Evolutionary conservation across 2,888 invertebrate genomes (phyloP), one percentile per base, ranked within the genome.

Genomic region (Melinaea marsaeus): DNA sequence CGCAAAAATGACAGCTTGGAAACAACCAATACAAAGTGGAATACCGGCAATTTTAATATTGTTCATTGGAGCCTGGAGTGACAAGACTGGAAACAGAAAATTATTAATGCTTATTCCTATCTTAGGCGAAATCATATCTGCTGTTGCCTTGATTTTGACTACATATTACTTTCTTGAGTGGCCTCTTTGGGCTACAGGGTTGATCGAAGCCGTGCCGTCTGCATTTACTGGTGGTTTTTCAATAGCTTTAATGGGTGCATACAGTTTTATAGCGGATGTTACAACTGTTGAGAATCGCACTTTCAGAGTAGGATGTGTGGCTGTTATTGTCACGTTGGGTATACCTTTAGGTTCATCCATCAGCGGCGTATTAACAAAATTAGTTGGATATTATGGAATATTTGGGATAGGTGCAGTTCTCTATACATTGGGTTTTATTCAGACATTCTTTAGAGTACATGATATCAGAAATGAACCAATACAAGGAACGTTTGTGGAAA

Each of bases 11-110:
- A 85, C 88, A 37, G 85, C 91, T 32, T 92, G 92, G 91, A 91
- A 89, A 72, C 84, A 87, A 13, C 88, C 92, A 0, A 70, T 93
- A 7, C 91, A 92, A 68, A 92, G 91, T 69, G 81, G 91, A 35
- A 74, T 93, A 48, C 93, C 93, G 35, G 91, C 92, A 0, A 73
- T 92, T n/a, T 79, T 92, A 0, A 91, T 93, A 58, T 72, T 93
- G 35, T 92, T 93, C 68, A 81, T 93, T 34, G 93, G 93, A 4
- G 92, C 93, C 0, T 93, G 93, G 93, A 93, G 93, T 70, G 93
- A 93, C 69, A 86, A 89, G 69, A 91, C 92, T 57, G 92, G 92
- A 7, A 89, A 91, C 63, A 84, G 93, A 67, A 93, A 93, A 77
- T 84, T 86, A 1, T 85, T 92, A 62, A 91, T 93, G 86, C 73